A percentile compares a stretch with the other conserved stretches of the same genome.
Conservation (phyloP, 2,113 vertebrate species). For the Uria aalge region DNA sequence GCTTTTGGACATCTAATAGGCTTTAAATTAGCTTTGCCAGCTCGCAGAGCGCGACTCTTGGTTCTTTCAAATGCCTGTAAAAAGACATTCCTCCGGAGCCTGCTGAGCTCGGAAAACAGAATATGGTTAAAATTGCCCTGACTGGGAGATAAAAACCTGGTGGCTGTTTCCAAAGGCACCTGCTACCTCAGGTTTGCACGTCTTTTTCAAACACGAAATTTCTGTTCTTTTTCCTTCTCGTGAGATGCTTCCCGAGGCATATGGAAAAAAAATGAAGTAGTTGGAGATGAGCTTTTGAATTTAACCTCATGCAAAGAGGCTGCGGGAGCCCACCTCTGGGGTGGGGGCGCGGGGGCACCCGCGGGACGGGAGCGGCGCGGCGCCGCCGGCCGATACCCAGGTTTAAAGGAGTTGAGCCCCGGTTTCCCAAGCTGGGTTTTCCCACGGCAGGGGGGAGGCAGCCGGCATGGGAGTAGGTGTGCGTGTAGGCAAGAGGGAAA, state of each 20-base stretch:
- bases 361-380: accelerated
- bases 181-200: accelerated
- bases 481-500: not conserved
- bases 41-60: not conserved
- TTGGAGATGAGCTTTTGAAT: not conserved
- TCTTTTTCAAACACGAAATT: not conserved
- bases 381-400: accelerated
- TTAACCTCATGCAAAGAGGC: not conserved
- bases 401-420: not conserved
- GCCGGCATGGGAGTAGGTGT: accelerated
- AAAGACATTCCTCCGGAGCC: not conserved
- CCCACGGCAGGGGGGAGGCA: accelerated
- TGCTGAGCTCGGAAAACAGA: not conserved
- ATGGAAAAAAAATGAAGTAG: not conserved
- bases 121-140: not conserved
- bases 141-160: not conserved
- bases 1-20: not conserved
- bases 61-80: not conserved
- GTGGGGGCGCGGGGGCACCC: accelerated
- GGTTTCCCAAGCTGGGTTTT: not conserved
- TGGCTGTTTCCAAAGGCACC: not conserved
- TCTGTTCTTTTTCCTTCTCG: not conserved
- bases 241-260: accelerated
- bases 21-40: not conserved
- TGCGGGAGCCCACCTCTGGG: not conserved